Percentiles rank a stretch among this genome's conserved stretches.
phyloP scores from a whole-genome alignment of 2,888 invertebrate species.

The Drosophila yooni region DNA sequence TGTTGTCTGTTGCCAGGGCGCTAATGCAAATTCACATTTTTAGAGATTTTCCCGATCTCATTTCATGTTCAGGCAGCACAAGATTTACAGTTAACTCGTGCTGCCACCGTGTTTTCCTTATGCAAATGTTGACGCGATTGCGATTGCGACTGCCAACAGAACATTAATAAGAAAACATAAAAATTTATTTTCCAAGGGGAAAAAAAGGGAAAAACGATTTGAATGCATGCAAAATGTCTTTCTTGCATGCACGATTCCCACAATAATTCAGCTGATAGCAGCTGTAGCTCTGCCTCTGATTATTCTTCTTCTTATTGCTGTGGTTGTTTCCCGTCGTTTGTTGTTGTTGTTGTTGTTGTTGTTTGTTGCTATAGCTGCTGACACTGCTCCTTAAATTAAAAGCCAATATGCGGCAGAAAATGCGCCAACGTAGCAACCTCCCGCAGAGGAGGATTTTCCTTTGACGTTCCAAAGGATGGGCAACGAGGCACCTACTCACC shows the following conservation, averaged over 20 bases:
- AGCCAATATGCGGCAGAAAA: slow-evolving; percentile 74
- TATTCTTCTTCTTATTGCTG: background rate
- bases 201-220: slow-evolving; percentile 1
- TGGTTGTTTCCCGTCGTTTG: background rate
- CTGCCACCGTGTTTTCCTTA: slow-evolving; percentile 11
- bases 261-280: slow-evolving; percentile 71
- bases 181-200: slow-evolving; percentile 38
- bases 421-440: slow-evolving; percentile 64
- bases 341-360: slow-evolving; percentile 9
- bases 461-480: slow-evolving; percentile 25
- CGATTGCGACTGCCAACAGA: slow-evolving; percentile 30
- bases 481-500: background rate
- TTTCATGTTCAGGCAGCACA: slow-evolving; percentile 26
- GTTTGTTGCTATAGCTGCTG: slow-evolving; percentile 56
- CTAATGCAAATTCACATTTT: slow-evolving; percentile 45
- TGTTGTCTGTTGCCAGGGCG: slow-evolving; percentile 14
- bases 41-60: slow-evolving; percentile 39
- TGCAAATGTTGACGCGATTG: slow-evolving; percentile 26
- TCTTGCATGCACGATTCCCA: slow-evolving; percentile 50
- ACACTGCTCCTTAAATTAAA: slow-evolving; percentile 74
- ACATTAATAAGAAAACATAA: slow-evolving; percentile 55
- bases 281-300: slow-evolving; percentile 23
- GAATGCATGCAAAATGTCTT: slow-evolving; percentile 39
- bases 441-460: slow-evolving; percentile 31
- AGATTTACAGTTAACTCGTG: slow-evolving; percentile 35